phyloP scores from a whole-genome alignment of 2,797 vertebrate species.

The Spondyliosoma cantharus region DNA sequence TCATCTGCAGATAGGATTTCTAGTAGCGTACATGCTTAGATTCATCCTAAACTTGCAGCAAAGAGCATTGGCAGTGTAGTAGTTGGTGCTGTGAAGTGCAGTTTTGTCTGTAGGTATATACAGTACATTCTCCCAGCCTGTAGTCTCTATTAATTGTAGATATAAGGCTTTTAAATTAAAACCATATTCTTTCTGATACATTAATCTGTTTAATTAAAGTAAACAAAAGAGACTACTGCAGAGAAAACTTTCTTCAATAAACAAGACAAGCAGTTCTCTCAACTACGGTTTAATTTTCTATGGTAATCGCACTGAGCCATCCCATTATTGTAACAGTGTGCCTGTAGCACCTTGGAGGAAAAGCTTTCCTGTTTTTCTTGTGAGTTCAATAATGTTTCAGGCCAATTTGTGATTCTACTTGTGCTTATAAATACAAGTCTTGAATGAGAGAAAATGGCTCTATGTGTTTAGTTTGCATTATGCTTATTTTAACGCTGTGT shows the following conservation, averaged over 20 bases:
- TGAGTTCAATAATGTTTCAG: neutral
- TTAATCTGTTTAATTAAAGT: slow-evolving; percentile 19
- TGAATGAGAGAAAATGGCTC: neutral
- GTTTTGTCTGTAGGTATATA: neutral
- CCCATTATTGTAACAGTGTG: slow-evolving; percentile 5
- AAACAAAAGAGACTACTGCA: slow-evolving; percentile 8
- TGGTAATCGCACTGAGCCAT: neutral
- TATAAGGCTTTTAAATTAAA: neutral
- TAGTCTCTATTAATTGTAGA: neutral
- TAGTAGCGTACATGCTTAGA: neutral
- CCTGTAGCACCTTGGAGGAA: neutral
- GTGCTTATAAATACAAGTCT: neutral
- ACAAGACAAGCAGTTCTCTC: neutral
- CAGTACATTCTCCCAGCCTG: neutral
- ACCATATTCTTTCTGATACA: slow-evolving; percentile 9
- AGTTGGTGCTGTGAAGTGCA: neutral
- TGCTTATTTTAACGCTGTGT: neutral
- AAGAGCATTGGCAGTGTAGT: neutral
- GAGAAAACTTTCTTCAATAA: slow-evolving; percentile 15
- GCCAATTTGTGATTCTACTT: neutral
- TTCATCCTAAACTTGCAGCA: slow-evolving; percentile 6
- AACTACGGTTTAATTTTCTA: neutral
- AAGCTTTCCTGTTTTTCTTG: neutral
- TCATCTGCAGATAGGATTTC: slow-evolving; percentile 32
- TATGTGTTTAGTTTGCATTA: neutral